phyloP scores from a whole-genome alignment of 2,888 invertebrate species.

The Idaea aversata region DNA sequence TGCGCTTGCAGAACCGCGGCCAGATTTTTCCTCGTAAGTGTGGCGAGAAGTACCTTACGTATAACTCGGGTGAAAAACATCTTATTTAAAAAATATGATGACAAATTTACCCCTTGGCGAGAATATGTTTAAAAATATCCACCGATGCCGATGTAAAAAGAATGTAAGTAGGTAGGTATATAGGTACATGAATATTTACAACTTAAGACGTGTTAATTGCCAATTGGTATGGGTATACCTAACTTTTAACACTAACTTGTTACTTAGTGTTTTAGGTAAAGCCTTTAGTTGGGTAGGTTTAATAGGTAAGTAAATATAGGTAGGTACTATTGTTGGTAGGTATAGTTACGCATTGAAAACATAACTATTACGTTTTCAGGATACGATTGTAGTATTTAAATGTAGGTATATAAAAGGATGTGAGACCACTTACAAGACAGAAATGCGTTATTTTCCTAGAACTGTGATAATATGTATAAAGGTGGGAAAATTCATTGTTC shows the following conservation, averaged over 20 bases:
- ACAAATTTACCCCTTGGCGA: no score
- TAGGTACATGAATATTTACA: background rate
- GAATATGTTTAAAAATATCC: no score
- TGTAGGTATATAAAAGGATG: constrained; percentile 19
- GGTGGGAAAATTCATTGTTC: constrained; percentile 75
- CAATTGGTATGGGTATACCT: background rate
- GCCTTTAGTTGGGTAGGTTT: background rate
- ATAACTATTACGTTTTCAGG: background rate
- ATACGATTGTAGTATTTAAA: background rate
- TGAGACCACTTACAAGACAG: constrained; percentile 25
- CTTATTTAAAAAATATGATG: no score
- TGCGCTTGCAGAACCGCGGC: no score
- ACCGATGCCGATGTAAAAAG: background rate
- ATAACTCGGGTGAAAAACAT: no score
- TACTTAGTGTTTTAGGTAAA: background rate
- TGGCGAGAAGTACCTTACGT: no score
- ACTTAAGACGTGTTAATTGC: background rate
- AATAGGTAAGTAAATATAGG: no score
- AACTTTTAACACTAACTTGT: background rate
- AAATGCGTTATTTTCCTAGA: constrained; percentile 51
- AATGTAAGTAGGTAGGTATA: background rate
- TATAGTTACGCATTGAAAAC: no score
- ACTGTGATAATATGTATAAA: constrained; percentile 56
- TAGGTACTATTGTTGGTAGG: no score
- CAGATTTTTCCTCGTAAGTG: no score